Percentiles rank a stretch among this genome's conserved stretches.
phyloP scores from a whole-genome alignment of 1,140 invertebrate species.

The Chironomus striatipennis region DNA sequence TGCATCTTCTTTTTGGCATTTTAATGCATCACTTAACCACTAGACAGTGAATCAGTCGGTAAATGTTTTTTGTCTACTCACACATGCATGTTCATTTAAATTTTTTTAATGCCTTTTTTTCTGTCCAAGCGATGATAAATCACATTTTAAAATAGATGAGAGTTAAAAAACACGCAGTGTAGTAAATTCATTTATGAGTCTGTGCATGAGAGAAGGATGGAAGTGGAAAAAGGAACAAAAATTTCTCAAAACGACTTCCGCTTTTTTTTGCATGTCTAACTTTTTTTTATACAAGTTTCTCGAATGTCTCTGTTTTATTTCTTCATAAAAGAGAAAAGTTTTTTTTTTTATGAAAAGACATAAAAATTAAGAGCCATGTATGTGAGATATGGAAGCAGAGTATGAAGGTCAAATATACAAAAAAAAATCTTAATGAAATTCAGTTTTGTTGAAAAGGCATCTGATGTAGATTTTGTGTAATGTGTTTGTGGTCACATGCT shows the following conservation, averaged over 20 bases:
- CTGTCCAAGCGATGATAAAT: not conserved
- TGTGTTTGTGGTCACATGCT: no score
- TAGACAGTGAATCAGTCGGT: not conserved
- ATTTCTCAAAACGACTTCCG: not conserved
- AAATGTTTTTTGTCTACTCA: not conserved
- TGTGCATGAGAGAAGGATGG: no score
- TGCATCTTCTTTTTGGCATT: slow-evolving; percentile 16
- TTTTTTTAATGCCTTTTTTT: not conserved
- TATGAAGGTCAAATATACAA: no score
- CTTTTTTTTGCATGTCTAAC: not conserved
- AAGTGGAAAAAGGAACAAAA: not conserved
- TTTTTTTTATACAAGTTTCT: not conserved
- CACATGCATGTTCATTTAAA: not conserved
- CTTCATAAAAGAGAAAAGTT: not conserved
- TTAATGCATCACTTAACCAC: slow-evolving; percentile 21
- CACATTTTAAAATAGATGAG: not conserved
- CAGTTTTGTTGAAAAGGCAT: no score
- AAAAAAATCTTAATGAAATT: no score
- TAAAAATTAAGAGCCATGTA: no score
- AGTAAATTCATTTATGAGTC: no score
- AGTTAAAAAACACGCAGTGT: no score
- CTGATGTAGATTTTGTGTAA: no score
- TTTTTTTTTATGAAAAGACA: no score
- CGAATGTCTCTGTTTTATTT: not conserved
- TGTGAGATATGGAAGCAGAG: no score